Conservation (phyloP, 2,113 vertebrate species). For the Rhynchopsitta pachyrhyncha region DNA sequence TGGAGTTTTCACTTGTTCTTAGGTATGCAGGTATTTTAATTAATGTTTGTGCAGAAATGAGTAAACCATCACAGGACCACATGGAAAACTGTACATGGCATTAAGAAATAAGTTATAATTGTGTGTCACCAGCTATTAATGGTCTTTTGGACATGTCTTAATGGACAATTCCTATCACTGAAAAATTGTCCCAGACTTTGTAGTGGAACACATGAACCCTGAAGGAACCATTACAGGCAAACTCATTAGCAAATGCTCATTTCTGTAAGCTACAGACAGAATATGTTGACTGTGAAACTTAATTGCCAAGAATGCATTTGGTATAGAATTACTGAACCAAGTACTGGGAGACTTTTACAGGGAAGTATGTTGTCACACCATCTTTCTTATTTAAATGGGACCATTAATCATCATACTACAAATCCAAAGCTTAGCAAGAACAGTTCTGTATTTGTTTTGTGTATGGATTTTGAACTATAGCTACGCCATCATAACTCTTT, state of each 20-base stretch:
- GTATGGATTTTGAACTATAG: not conserved
- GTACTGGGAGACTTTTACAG: not conserved
- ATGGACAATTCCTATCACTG: not conserved
- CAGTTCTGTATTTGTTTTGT: not conserved
- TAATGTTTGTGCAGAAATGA: not conserved
- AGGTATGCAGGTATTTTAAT: not conserved
- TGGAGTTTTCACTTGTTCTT: not conserved
- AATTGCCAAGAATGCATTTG: constrained; percentile 28
- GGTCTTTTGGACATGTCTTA: not conserved
- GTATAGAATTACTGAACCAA: constrained; percentile 37
- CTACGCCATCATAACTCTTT: not conserved
- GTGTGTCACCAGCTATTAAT: not conserved
- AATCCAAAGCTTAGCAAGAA: not conserved
- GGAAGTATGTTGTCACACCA: not conserved
- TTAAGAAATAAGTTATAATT: not conserved
- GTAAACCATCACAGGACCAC: not conserved
- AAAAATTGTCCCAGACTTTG: not conserved
- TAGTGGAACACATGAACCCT: not conserved
- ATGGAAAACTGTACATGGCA: not conserved
- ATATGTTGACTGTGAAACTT: constrained; percentile 22
- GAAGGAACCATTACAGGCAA: not conserved
- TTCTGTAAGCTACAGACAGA: constrained; percentile 36
- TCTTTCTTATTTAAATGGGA: not conserved
- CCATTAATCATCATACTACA: constrained; percentile 3
- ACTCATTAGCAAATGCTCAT: constrained; percentile 21